Percentiles rank a stretch among this genome's conserved stretches.
These are phyloP conservation scores for Semaprochilodus insignis DNA, from an alignment of 2,797 vertebrate genomes.

Conservation along the genomic window DNA sequence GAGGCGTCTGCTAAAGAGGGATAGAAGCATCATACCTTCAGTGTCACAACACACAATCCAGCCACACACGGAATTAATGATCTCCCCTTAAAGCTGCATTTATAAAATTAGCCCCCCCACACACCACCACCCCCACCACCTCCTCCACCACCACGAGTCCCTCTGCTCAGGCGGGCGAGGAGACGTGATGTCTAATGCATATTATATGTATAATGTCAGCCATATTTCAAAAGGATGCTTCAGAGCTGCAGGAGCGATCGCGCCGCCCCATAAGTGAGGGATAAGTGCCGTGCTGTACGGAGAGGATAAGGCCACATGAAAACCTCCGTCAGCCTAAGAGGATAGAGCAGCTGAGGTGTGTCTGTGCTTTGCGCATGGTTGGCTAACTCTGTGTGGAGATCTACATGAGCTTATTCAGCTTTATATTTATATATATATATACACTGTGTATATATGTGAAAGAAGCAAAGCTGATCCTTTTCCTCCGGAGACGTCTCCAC, in stretches of 20 bases:
- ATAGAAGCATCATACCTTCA: conserved; percentile 11
- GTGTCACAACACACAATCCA: conserved; percentile 10
- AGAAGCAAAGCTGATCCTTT: conserved; percentile 25
- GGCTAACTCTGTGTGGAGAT: conserved; percentile 39
- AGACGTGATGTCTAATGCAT: conserved; percentile 22
- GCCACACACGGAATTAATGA: conserved; percentile 30
- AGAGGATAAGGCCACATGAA: conserved; percentile 37
- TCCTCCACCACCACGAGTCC: not conserved
- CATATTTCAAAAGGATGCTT: conserved; percentile 40
- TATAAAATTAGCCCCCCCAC: conserved; percentile 27
- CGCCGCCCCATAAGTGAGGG: not conserved
- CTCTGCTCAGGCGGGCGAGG: conserved; percentile 16
- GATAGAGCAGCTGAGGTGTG: conserved; percentile 28
- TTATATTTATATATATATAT: conserved; percentile 10
- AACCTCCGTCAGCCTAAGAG: conserved; percentile 36
- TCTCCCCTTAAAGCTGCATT: conserved; percentile 31
- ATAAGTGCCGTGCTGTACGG: conserved; percentile 18
- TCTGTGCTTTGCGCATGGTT: conserved; percentile 11
- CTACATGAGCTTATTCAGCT: conserved; percentile 47
- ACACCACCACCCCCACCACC: not conserved
- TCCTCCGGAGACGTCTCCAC: not conserved
- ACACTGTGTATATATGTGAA: conserved; percentile 3
- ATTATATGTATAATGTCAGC: conserved; percentile 34
- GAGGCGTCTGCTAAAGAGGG: not conserved
- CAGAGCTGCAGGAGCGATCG: conserved; percentile 5